These are phyloP conservation scores for Betta splendens DNA, from an alignment of 2,797 vertebrate species.

Conservation along the genomic window DNA sequence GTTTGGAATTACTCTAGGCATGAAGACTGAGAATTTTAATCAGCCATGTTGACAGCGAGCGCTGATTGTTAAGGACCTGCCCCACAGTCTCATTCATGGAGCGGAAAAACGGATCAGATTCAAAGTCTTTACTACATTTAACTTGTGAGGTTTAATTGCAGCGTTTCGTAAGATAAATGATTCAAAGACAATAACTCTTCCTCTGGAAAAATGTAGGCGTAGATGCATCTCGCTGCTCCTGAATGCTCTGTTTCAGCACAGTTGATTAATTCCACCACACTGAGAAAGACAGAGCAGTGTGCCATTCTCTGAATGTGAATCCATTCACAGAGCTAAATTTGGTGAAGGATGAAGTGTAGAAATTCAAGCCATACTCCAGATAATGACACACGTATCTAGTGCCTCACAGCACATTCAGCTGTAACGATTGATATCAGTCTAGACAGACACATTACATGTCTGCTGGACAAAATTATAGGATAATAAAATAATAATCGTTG, in stretches of 20 bases:
- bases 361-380: accelerated
- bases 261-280: constrained; percentile 7
- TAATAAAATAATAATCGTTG: too few relatives aligned
- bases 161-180: not conserved
- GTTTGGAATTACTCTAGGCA: constrained; percentile 18
- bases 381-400: too few relatives aligned
- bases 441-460: too few relatives aligned
- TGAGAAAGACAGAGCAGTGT: not conserved
- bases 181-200: not conserved
- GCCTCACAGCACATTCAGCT: too few relatives aligned
- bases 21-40: constrained; percentile 26
- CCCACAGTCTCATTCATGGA: not conserved
- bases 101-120: not conserved
- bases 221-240: not conserved
- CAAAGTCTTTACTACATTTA: not conserved
- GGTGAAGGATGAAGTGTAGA: not conserved
- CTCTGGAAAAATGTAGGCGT: not conserved
- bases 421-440: too few relatives aligned
- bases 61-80: not conserved
- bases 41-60: constrained; percentile 6
- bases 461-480: too few relatives aligned
- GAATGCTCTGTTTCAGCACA: not conserved
- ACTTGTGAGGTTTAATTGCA: not conserved
- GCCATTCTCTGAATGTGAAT: not conserved
- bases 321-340: not conserved